Conservation (phyloP, 2,888 invertebrate species). For the Euspilapteryx auroguttella region DNA sequence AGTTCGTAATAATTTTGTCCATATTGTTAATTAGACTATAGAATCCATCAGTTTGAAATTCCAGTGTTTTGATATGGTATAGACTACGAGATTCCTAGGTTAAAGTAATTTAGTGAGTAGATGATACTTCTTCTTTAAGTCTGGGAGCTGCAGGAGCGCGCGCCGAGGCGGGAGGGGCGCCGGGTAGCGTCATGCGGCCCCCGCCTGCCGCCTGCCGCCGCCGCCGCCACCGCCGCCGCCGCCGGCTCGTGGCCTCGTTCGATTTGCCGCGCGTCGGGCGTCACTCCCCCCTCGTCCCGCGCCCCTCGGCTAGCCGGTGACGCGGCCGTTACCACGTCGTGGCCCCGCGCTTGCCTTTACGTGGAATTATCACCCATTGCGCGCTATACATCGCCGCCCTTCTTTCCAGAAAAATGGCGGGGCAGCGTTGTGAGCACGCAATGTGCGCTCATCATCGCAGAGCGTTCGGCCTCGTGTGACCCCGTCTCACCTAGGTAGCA, state of each 20-base stretch:
- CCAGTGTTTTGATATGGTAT: constrained; percentile 38
- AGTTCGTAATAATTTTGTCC: constrained; percentile 51
- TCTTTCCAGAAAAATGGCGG: too few species aligned
- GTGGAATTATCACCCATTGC: constrained; percentile 34
- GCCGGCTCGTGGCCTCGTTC: constrained; percentile 50
- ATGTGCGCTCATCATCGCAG: constrained; percentile 16
- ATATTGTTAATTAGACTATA: constrained; percentile 42
- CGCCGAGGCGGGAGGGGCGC: constrained; percentile 16
- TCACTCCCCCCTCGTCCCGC: constrained; percentile 16
- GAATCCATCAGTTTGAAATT: constrained; percentile 40
- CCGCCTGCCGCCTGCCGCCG: constrained; percentile 13
- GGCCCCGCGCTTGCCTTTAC: constrained; percentile 33
- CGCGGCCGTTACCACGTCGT: constrained; percentile 28
- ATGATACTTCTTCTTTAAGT: constrained; percentile 38
- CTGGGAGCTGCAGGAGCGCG: constrained; percentile 24
- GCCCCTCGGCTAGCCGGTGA: constrained; percentile 13
- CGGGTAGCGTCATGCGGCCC: constrained; percentile 15
- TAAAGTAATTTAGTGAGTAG: constrained; percentile 51
- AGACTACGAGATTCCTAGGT: constrained; percentile 57
- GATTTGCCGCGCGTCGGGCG: constrained; percentile 39
- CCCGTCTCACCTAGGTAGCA: constrained; percentile 13
- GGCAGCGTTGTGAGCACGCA: constrained; percentile 10
- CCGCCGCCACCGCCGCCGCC: constrained; percentile 19
- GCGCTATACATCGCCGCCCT: constrained; percentile 29
- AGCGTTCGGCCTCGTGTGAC: constrained; percentile 11